Evolutionary conservation across 2,888 invertebrate species (phyloP), one percentile per base, ranked within the genome.

Genomic region (Netelia virgata): DNA sequence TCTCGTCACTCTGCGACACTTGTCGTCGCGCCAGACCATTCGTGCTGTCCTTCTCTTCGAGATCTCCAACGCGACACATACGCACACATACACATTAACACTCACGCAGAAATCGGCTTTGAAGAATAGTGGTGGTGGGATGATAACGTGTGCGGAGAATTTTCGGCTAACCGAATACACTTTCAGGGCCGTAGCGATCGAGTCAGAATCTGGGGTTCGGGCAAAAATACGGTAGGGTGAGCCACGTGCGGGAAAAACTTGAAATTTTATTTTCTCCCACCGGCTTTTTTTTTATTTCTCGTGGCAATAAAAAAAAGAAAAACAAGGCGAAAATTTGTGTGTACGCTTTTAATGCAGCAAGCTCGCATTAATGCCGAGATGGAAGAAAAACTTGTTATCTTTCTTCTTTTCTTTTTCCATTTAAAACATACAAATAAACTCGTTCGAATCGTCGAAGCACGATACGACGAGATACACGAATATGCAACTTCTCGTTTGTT

Each of bases 121-220:
- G 43, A 53, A 55, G 68, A 83, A 50, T 59, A 23, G 73, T 63
- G 43, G 81, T 63, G 75, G 14, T 50, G 41, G 23, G 55, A 69
- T 50, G 81, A 84, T 84, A 81, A 76, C 75, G 78, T 41, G 77
- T 63, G 73, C 18, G 68, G 63, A 43, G 50, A 75, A 77, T 83
- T 83, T 80, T 83, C 76, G 79, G 70, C 59, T 61, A 20, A 18
- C 57, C 57, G 76, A 18, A 68, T 59, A 28, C 28, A 61, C 43
- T 43, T 66, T 74, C 83, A 80, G 83, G 70, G 83, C 80, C 83
- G 80, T 83, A 70, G 20, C 50, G 6, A 20, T 57, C n/a, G n/a
- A 20, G 3, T 63, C n/a, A 6, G 36, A 14, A 16, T 8, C 47
- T n/a, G n/a, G 18, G 23, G 18, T 9, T 6, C 57, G 53, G 20